Evolutionary conservation across 2,113 vertebrate species (phyloP).

Genomic region (Rhinopomastus cyanomelas): DNA sequence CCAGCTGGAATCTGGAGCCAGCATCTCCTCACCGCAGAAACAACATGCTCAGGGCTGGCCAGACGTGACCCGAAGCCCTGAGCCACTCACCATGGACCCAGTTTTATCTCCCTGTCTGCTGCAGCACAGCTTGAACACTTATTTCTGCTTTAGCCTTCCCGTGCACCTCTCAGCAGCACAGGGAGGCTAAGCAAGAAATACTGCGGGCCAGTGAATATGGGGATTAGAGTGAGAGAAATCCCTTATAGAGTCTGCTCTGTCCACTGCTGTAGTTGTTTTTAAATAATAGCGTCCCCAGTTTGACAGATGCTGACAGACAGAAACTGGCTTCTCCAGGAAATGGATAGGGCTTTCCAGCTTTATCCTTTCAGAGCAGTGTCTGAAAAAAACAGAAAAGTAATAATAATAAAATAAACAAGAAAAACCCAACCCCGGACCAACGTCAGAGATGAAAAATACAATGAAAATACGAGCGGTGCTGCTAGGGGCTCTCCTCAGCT

Average conservation of each 20-base stretch:
- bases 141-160: background rate
- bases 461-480: background rate
- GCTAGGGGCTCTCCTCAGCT: background rate
- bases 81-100: background rate
- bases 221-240: background rate
- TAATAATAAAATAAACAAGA: background rate
- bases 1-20: background rate
- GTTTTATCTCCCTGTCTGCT: background rate
- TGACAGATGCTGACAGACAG: background rate
- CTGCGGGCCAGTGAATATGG: background rate
- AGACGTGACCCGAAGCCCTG: background rate
- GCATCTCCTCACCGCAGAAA: background rate
- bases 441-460: background rate
- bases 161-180: background rate
- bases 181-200: background rate
- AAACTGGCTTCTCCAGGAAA: constrained; percentile 5
- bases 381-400: background rate
- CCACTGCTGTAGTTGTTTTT: background rate
- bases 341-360: background rate
- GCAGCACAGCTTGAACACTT: background rate
- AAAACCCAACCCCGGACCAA: background rate
- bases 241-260: background rate
- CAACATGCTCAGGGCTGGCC: background rate
- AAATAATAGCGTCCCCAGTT: background rate
- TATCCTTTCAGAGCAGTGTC: background rate